Evolutionary conservation across 2,888 invertebrate species (phyloP).

Genomic region (Parnassius smintheus): DNA sequence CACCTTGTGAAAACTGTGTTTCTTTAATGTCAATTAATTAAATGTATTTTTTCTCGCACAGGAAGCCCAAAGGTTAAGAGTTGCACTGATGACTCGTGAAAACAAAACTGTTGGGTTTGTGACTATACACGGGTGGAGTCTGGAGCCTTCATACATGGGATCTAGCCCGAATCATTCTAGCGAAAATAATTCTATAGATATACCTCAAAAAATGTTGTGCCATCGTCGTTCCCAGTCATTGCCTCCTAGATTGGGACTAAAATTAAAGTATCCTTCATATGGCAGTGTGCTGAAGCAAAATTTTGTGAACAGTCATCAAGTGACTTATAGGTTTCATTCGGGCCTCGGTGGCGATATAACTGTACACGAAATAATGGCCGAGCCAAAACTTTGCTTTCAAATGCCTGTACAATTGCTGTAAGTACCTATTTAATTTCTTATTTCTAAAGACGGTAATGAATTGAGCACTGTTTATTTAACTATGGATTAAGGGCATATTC

Average conservation of each 20-base stretch:
- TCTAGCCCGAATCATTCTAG: conserved; percentile 85
- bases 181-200: conserved; percentile 63
- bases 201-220: conserved; percentile 61
- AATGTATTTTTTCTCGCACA: conserved; percentile 33
- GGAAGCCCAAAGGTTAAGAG: conserved; percentile 80
- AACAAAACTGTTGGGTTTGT: conserved; percentile 90
- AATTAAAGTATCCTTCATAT: conserved; percentile 90
- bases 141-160: conserved; percentile 87
- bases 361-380: conserved; percentile 96
- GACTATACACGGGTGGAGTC: conserved; percentile 92
- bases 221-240: conserved; percentile 90
- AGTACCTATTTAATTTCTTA: conserved; percentile 56
- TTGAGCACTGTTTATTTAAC: too few relatives aligned
- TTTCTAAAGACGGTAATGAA: too few relatives aligned
- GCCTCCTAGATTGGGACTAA: conserved; percentile 90
- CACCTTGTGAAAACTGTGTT: background rate
- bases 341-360: conserved; percentile 95
- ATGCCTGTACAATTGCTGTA: conserved; percentile 94
- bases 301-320: conserved; percentile 87
- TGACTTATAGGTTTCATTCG: conserved; percentile 93
- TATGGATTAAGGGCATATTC: too few relatives aligned
- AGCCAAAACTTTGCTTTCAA: conserved; percentile 91
- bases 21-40: background rate
- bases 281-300: conserved; percentile 85
- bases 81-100: conserved; percentile 81